Evolutionary conservation across 2,797 vertebrate genomes (phyloP), one percentile per base, ranked within the genome.

Genomic region (Gephyroberyx darwinii): DNA sequence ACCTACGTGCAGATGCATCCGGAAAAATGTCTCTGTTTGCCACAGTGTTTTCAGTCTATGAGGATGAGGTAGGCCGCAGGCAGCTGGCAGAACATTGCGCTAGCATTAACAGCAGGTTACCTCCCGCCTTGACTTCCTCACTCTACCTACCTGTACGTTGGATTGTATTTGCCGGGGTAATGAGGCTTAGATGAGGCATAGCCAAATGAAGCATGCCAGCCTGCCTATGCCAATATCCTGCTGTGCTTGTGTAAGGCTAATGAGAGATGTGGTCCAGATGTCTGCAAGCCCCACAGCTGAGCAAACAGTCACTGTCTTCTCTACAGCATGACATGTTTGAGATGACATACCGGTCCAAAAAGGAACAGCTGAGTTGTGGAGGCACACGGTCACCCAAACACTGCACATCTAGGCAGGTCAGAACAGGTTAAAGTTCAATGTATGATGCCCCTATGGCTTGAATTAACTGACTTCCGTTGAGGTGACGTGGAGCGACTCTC

Each of bases 231-330:
- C 67, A 20, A 12, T 13, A 39, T 19, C 53, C 5, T 22, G 43
- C 58, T 52, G 39, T 61, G 78, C 80, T 88, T 72, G 78, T 80
- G 73, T 65, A 45, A 69, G 61, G 52, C 69, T 53, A 71, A 83
- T 37, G 22, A 54, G 69, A 80, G 68, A 31, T 67, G 61, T 22
- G 22, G 17, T 86, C 89, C 92, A 93, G 91, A 91, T 93, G 90
- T 85, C 78, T 85, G 77, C 74, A 73, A 81, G 62, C 74, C 66
- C 53, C 77, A 67, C 93, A 94, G 93, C 93, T 94, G 92, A 92
- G 80, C 90, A 94, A 94, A 94, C 89, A 93, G 77, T 20, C 41
- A 2, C 56, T 43, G 85, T 89, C 88, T 89, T 91, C 91, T 91
- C 92, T 85, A 74, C 67, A 74, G 74, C 74, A 45, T 85, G 89